Percentiles rank a stretch among this genome's conserved stretches.
Conservation (phyloP, 2,797 vertebrate species). For the Otolemur crassicaudatus region DNA sequence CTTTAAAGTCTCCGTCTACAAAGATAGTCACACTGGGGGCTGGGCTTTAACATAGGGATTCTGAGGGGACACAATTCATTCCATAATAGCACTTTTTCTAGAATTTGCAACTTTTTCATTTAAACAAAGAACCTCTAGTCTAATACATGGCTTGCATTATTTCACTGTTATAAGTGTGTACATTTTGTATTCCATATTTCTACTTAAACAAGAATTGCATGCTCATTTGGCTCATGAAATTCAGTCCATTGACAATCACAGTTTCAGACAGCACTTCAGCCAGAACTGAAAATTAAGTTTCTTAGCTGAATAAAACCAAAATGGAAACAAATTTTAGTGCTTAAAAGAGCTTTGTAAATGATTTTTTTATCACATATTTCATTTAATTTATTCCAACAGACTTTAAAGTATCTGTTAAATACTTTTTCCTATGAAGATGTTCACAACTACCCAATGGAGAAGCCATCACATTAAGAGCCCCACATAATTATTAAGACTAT, state of each 20-base stretch:
- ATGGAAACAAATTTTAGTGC: not conserved
- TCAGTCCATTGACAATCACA: not conserved
- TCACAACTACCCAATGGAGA: not conserved
- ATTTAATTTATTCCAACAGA: slow-evolving; percentile 24
- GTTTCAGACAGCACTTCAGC: not conserved
- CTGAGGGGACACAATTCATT: not conserved
- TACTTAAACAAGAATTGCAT: not conserved
- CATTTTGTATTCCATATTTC: not conserved
- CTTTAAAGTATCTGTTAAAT: slow-evolving; percentile 53
- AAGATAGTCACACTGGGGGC: not conserved
- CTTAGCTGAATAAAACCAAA: not conserved
- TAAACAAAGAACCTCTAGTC: not conserved
- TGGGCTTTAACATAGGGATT: not conserved
- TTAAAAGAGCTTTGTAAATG: slow-evolving; percentile 30
- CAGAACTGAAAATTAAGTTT: slow-evolving; percentile 52
- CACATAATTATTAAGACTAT: slow-evolving; percentile 38
- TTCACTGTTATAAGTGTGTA: not conserved
- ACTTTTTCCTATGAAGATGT: not conserved
- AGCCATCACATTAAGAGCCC: not conserved
- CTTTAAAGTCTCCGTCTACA: not conserved
- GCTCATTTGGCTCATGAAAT: slow-evolving; percentile 39
- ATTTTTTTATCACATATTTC: not conserved
- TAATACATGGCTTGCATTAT: not conserved
- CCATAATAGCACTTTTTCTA: not conserved
- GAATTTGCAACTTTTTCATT: not conserved